Conservation (phyloP, 2,113 vertebrate species). For the Stigmatopora argus region DNA sequence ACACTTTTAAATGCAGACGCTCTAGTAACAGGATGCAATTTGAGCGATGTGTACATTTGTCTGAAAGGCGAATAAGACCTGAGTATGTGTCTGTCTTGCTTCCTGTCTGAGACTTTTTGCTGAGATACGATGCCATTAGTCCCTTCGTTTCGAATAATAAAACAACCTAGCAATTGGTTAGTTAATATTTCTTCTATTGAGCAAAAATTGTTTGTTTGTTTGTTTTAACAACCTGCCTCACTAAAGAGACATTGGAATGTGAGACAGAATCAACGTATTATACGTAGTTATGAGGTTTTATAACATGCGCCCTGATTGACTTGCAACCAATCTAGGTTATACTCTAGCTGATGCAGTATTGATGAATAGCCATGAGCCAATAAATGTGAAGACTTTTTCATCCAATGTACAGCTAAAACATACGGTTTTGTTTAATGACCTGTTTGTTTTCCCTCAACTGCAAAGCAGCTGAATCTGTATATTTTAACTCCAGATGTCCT, state of each 20-base stretch:
- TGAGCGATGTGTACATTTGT: not conserved
- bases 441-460: not conserved
- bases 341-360: not conserved
- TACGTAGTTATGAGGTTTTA: too few relatives aligned
- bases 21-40: not conserved
- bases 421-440: not conserved
- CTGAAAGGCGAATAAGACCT: not conserved
- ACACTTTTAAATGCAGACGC: not conserved
- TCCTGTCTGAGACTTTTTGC: not conserved
- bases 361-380: not conserved
- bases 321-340: too few relatives aligned
- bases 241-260: too few relatives aligned
- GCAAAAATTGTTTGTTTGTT: not conserved
- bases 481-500: constrained; percentile 1
- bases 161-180: not conserved
- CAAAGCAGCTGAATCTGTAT: not conserved
- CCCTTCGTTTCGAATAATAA: not conserved
- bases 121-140: not conserved
- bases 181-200: not conserved
- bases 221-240: too few relatives aligned
- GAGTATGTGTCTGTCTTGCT: not conserved
- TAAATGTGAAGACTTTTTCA: not conserved
- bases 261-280: too few relatives aligned
- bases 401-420: not conserved
- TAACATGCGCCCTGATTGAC: too few relatives aligned